phyloP scores from a whole-genome alignment of 2,113 vertebrate genomes.

The Amphiprion percula region DNA sequence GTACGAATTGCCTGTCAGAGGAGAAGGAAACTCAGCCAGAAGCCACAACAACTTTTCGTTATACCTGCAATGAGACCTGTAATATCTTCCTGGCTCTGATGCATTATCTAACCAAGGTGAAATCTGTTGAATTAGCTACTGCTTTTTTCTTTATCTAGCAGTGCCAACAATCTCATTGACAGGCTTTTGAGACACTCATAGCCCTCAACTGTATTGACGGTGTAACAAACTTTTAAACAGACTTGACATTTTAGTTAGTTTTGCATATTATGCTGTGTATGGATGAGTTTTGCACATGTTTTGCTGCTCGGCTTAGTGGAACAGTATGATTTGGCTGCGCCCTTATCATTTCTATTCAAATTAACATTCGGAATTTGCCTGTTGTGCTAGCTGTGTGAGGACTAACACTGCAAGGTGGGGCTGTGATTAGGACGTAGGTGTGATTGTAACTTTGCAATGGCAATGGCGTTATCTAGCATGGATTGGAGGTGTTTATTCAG shows the following conservation, averaged over 20 bases:
- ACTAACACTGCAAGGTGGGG: not conserved
- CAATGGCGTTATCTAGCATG: not conserved
- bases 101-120: slow-evolving; percentile 40
- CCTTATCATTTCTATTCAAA: slow-evolving; percentile 52
- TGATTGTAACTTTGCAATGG: slow-evolving; percentile 1
- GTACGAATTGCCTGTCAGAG: slow-evolving; percentile 14
- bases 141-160: slow-evolving; percentile 11
- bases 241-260: not conserved
- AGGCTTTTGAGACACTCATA: not conserved
- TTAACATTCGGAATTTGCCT: slow-evolving; percentile 39
- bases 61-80: not conserved
- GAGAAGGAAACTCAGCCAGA: slow-evolving; percentile 26
- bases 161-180: not conserved
- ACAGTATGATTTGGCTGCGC: slow-evolving; percentile 14
- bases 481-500: not conserved
- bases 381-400: not conserved
- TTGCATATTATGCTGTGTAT: too few relatives aligned
- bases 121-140: slow-evolving; percentile 10
- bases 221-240: not conserved
- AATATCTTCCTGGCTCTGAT: slow-evolving; percentile 57
- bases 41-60: not conserved
- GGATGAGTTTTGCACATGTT: not conserved
- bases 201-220: not conserved
- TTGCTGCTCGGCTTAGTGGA: slow-evolving; percentile 8
- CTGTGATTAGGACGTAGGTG: slow-evolving; percentile 7